phyloP scores from a whole-genome alignment of 1,140 invertebrate species.

The Melanaphis sacchari region DNA sequence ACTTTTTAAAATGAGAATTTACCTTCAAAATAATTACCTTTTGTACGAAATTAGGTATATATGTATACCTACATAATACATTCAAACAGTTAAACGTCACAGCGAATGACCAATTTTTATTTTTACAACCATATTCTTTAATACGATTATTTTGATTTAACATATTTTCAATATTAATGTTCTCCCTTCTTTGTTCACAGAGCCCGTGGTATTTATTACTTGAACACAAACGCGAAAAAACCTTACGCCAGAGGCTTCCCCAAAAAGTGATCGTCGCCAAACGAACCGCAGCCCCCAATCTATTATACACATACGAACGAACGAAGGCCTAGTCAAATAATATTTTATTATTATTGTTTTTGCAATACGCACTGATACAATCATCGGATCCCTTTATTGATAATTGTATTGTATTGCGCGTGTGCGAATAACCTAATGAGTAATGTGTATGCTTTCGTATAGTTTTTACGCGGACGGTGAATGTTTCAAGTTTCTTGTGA shows the following conservation, averaged over 20 bases:
- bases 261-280: conserved; percentile 63
- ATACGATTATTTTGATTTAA: neutral
- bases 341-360: neutral
- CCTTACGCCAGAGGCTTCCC: conserved; percentile 85
- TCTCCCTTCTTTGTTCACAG: conserved; percentile 65
- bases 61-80: too few species aligned
- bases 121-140: neutral
- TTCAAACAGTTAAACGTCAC: too few species aligned
- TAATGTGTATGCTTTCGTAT: neutral
- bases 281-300: neutral
- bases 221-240: conserved; percentile 83
- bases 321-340: conserved; percentile 30
- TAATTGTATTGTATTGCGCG: neutral
- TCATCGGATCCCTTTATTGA: neutral
- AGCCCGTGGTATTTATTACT: conserved; percentile 80
- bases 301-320: neutral
- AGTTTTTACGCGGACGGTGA: neutral
- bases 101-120: neutral
- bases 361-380: neutral
- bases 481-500: neutral
- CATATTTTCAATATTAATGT: neutral
- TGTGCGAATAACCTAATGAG: neutral
- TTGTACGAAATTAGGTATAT: too few species aligned
- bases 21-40: too few species aligned
- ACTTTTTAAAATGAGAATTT: too few species aligned